Evolutionary conservation across 2,113 vertebrate genomes (phyloP), one percentile per base, ranked within the genome.

Genomic region (Dipodomys spectabilis): DNA sequence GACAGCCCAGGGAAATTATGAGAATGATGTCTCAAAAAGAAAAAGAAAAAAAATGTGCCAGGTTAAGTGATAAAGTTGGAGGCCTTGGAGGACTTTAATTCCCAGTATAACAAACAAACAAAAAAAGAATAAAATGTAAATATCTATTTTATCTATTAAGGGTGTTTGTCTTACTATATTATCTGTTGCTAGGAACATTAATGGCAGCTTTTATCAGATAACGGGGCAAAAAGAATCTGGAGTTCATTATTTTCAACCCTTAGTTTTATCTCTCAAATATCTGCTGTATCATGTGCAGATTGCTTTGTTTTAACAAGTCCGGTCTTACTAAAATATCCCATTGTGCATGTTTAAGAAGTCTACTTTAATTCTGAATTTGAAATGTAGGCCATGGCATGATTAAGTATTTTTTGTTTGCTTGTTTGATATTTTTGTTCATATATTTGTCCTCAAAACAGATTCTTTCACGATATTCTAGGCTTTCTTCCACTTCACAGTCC

Each of bases 341-440:
- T 16, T 13, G 53, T 13, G 53, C 53, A 49, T 49, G 49, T 49
- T 49, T 12, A 49, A 49, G 49, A 9, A 49, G 12, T 87, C 91
- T 95, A 25, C 95, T 97, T 95, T 92, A 96, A 96, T 88, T 94
- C 64, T 96, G 88, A 96, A 82, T 67, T 57, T 83, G 91, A 93
- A 86, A 93, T 88, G 69, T 84, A 94, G 0, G 2, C 73, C 94
- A 23, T 49, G 69, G 5, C n/a, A 53, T 3, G 49, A 69, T n/a
- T 45, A 49, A n/a, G 49, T 49, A 10, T 30, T 67, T 45, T 39
- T 6, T 18, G 18, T 32, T 5, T 19, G 1, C 45, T 23, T 10
- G 28, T 32, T 22, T 49, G 49, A 9, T 49, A 12, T 49, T 49
- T 49, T 65, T 65, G 64, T 65, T 49, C 49, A 49, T 49, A 49